These are phyloP conservation scores for Microtus pennsylvanicus DNA, from an alignment of 2,113 vertebrate species.

Conservation along the genomic window DNA sequence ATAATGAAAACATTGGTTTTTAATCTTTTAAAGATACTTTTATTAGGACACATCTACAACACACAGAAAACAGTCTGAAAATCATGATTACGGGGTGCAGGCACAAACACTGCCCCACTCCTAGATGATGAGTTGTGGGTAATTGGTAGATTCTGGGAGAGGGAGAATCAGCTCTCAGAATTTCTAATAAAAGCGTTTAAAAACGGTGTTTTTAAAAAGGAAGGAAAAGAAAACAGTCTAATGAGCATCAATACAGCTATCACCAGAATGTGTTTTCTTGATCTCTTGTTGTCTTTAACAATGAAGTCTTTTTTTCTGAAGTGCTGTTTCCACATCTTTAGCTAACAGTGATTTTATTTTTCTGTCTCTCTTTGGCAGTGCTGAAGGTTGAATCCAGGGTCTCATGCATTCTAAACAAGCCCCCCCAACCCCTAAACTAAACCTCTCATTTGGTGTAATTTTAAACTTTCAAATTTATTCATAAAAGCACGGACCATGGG, in stretches of 20 bases:
- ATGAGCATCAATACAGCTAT: background rate
- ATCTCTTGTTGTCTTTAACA: constrained; percentile 4
- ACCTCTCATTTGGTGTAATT: background rate
- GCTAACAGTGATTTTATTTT: background rate
- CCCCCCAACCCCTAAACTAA: background rate
- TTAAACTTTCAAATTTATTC: background rate
- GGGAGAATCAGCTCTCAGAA: no score
- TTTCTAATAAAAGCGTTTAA: no score
- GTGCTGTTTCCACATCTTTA: background rate
- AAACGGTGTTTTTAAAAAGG: no score
- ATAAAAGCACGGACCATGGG: background rate
- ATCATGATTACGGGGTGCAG: no score
- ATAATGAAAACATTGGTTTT: background rate
- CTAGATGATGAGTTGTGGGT: no score
- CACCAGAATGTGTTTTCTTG: background rate
- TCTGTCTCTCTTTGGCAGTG: background rate
- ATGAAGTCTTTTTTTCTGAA: background rate
- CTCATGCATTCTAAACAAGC: background rate
- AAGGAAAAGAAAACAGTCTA: background rate
- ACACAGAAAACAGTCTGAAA: background rate
- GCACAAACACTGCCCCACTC: no score
- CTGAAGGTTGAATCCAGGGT: background rate
- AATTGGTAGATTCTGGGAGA: no score
- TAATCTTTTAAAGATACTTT: background rate
- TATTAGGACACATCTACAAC: background rate